A percentile compares a stretch with the other conserved stretches of the same genome.
These are phyloP conservation scores for Myotis vivesi DNA, from an alignment of 2,797 vertebrate genomes.

Conservation along the genomic window DNA sequence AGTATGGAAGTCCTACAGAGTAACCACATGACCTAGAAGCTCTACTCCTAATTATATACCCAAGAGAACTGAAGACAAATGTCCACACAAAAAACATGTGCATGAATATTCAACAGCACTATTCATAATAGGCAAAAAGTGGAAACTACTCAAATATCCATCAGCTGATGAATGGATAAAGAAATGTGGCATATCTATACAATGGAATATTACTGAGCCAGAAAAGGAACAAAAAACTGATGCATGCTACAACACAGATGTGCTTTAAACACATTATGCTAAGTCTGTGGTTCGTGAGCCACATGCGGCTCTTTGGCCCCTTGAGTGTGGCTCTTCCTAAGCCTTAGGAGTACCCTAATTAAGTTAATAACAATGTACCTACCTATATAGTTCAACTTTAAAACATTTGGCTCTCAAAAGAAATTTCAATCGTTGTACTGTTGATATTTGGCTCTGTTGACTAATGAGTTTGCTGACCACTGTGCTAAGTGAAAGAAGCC, in stretches of 20 bases:
- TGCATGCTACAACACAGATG: neutral
- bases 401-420: no score
- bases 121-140: neutral
- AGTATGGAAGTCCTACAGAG: conserved; percentile 3
- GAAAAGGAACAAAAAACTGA: neutral
- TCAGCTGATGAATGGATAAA: conserved; percentile 1
- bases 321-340: no score
- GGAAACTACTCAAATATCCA: neutral
- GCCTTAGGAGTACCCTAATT: no score
- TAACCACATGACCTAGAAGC: neutral
- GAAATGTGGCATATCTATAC: conserved; percentile 19
- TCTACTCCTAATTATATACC: neutral
- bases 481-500: neutral
- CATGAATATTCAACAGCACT: neutral
- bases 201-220: conserved; percentile 29
- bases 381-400: no score
- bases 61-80: conserved; percentile 23
- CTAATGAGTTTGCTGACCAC: no score
- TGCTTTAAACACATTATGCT: conserved; percentile 27
- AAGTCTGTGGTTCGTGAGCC: neutral
- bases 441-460: no score
- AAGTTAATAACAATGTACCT: no score
- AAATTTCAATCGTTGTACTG: no score
- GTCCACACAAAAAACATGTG: neutral
- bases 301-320: no score